Conservation (phyloP, 2,888 invertebrate species). For the Cyrtodaria siliqua region DNA sequence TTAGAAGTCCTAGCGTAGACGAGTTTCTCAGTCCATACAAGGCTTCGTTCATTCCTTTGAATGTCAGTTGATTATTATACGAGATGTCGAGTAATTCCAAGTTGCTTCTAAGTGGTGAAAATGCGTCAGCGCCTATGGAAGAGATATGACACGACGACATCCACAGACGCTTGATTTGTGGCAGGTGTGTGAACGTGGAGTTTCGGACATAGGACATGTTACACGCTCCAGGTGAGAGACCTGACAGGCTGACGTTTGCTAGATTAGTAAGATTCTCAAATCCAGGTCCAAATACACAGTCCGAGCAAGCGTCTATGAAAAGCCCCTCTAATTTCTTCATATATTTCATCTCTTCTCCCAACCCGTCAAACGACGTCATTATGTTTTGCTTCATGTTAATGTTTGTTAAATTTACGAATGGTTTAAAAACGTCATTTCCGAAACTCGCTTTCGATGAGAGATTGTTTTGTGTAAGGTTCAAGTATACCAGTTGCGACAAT, state of each 20-base stretch:
- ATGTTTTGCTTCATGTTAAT: constrained; percentile 11
- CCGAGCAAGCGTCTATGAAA: constrained; percentile 5
- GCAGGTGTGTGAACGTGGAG: constrained; percentile 28
- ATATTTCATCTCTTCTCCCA: constrained; percentile 7
- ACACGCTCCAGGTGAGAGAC: background rate
- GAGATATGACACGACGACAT: constrained; percentile 29
- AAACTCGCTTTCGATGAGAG: background rate
- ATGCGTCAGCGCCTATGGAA: constrained; percentile 12
- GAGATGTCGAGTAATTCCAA: constrained; percentile 33
- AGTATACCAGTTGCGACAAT: background rate
- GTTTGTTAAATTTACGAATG: constrained; percentile 6
- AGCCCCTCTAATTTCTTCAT: constrained; percentile 1
- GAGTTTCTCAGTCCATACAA: constrained; percentile 37
- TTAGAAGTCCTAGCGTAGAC: constrained; percentile 13
- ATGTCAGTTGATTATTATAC: constrained; percentile 43
- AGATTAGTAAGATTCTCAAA: constrained; percentile 27
- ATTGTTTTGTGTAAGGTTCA: constrained; percentile 2
- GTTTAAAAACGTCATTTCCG: constrained; percentile 8
- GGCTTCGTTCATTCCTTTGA: constrained; percentile 47
- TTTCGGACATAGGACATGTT: constrained; percentile 1
- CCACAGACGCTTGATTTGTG: constrained; percentile 11
- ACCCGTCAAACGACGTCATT: constrained; percentile 1
- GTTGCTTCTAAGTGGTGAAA: constrained; percentile 24
- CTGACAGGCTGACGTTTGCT: constrained; percentile 20
- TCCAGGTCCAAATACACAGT: constrained; percentile 17